These are phyloP conservation scores for Hypsibius dujardini DNA, from an alignment of 1,140 invertebrate species.

Conservation along the genomic window DNA sequence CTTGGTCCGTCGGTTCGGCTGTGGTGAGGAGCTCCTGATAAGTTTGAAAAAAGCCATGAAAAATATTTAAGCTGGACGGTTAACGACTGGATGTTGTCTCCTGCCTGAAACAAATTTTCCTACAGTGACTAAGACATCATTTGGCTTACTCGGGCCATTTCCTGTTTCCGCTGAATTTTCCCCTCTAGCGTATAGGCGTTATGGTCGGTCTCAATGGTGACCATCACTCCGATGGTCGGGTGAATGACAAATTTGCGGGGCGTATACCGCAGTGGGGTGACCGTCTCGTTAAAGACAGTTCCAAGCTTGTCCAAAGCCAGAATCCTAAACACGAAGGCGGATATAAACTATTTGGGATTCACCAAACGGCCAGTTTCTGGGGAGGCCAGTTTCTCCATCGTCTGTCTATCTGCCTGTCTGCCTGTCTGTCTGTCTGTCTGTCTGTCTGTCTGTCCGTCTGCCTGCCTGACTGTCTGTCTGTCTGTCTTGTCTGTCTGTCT, in stretches of 20 bases:
- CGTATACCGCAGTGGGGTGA: slow-evolving; percentile 67
- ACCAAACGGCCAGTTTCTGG: too few relatives aligned
- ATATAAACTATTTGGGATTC: slow-evolving; percentile 16
- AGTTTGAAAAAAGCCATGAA: too few relatives aligned
- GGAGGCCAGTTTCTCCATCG: too few relatives aligned
- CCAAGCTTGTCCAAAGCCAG: slow-evolving; percentile 93
- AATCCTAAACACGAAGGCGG: slow-evolving; percentile 44
- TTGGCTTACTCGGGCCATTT: slow-evolving; percentile 46
- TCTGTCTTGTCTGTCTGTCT: too few relatives aligned
- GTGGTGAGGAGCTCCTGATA: neutral
- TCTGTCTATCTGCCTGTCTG: too few relatives aligned
- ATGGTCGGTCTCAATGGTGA: slow-evolving; percentile 85
- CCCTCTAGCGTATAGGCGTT: slow-evolving; percentile 95
- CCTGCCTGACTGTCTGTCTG: too few relatives aligned
- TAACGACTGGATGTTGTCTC: too few relatives aligned
- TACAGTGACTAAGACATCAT: too few relatives aligned
- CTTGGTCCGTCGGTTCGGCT: slow-evolving; percentile 59
- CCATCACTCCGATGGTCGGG: slow-evolving; percentile 68
- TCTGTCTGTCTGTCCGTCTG: too few relatives aligned
- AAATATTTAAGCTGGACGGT: too few relatives aligned
- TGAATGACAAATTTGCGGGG: slow-evolving; percentile 88
- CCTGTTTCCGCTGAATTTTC: slow-evolving; percentile 67
- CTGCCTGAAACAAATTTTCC: too few relatives aligned
- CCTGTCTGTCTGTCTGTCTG: too few relatives aligned
- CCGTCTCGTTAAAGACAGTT: slow-evolving; percentile 84